These are phyloP conservation scores for Trogon melanurus DNA, from an alignment of 2,113 vertebrate genomes.

Conservation along the genomic window DNA sequence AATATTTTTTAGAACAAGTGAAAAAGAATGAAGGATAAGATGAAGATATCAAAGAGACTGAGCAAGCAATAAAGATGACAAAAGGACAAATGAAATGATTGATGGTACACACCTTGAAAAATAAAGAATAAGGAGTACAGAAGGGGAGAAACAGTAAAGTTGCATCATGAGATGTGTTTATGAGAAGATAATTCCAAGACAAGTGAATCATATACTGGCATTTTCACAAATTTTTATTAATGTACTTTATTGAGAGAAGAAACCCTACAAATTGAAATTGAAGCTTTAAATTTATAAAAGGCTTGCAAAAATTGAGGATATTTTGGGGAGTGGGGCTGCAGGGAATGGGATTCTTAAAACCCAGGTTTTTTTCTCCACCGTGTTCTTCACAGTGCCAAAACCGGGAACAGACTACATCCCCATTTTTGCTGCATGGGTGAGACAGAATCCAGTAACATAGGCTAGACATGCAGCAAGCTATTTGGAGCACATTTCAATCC, in stretches of 20 bases:
- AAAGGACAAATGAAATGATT: background rate
- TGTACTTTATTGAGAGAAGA: background rate
- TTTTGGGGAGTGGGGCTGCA: accelerated
- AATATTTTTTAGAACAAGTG: background rate
- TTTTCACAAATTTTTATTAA: background rate
- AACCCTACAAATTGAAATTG: background rate
- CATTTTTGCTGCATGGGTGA: background rate
- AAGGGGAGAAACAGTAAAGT: background rate
- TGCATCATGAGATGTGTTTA: background rate
- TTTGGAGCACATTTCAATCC: background rate
- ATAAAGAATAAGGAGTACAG: background rate
- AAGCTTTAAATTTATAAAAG: background rate
- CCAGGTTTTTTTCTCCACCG: background rate
- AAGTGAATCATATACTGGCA: background rate
- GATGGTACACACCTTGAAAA: background rate
- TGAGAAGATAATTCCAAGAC: background rate
- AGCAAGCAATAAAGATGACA: background rate
- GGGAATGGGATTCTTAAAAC: background rate
- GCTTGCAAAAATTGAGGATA: background rate
- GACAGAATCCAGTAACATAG: background rate
- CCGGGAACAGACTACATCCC: background rate
- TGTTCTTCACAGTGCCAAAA: background rate
- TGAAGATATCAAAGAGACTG: background rate
- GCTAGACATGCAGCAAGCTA: background rate
- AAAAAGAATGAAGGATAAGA: background rate